These are phyloP conservation scores for Copsychus sechellarum DNA, from an alignment of 2,113 vertebrate species.

Conservation along the genomic window DNA sequence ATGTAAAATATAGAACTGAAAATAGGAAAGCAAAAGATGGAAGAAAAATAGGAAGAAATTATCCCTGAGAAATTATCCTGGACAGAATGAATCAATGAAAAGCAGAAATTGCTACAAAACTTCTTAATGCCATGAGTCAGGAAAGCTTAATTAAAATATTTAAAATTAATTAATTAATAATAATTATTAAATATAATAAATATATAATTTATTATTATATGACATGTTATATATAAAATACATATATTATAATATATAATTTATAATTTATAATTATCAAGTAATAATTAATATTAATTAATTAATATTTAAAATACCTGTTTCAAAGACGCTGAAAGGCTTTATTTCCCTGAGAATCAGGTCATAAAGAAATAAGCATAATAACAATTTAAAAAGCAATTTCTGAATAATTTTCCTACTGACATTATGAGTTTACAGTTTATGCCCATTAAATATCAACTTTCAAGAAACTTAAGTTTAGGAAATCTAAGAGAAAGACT, in stretches of 20 bases:
- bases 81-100: not conserved
- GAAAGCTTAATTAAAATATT: not conserved
- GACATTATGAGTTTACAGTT: not conserved
- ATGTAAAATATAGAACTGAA: not conserved
- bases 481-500: not conserved
- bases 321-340: not conserved
- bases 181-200: too few relatives aligned
- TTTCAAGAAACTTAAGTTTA: not conserved
- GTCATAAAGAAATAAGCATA: not conserved
- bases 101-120: not conserved
- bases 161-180: too few relatives aligned
- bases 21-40: not conserved
- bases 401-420: not conserved
- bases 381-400: not conserved
- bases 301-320: not conserved
- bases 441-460: not conserved
- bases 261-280: too few relatives aligned
- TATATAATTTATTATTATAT: too few relatives aligned
- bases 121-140: not conserved
- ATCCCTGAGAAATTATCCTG: not conserved
- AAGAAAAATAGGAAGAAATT: not conserved
- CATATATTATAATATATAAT: too few relatives aligned
- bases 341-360: not conserved
- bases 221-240: too few relatives aligned
- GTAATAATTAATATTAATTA: too few relatives aligned